phyloP scores from a whole-genome alignment of 2,888 invertebrate species.

The Mongoloraphidia duomilia region DNA sequence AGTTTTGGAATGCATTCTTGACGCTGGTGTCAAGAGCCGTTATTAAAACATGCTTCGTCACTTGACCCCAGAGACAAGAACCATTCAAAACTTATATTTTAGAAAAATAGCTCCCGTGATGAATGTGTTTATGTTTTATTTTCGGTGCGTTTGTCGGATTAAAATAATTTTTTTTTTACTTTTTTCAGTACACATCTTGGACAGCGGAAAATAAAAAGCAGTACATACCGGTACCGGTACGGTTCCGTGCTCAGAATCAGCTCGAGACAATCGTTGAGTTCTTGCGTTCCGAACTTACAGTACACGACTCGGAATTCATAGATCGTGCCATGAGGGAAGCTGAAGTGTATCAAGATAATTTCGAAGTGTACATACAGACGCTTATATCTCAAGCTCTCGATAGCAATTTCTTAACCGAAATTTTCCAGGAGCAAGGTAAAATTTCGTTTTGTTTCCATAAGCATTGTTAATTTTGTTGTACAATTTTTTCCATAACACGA shows the following conservation, averaged over 20 bases:
- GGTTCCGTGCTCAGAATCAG: slow-evolving; percentile 59
- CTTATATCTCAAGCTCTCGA: slow-evolving; percentile 81
- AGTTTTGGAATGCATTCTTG: too few species aligned
- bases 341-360: slow-evolving; percentile 68
- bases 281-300: slow-evolving; percentile 53
- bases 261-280: slow-evolving; percentile 69
- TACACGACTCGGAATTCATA: slow-evolving; percentile 53
- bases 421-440: slow-evolving; percentile 76
- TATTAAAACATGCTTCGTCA: too few species aligned
- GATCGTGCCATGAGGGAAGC: slow-evolving; percentile 63
- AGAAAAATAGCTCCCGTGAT: too few species aligned
- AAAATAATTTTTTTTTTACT: not conserved
- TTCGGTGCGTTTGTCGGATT: not conserved
- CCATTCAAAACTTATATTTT: too few species aligned
- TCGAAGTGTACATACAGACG: slow-evolving; percentile 84
- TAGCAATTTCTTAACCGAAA: slow-evolving; percentile 77
- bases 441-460: slow-evolving; percentile 3
- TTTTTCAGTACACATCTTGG: slow-evolving; percentile 68
- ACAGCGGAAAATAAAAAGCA: slow-evolving; percentile 66
- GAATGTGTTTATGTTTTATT: not conserved
- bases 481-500: too few species aligned
- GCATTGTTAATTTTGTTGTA: too few species aligned
- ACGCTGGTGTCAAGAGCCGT: too few species aligned
- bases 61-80: too few species aligned
- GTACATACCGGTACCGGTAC: slow-evolving; percentile 66